Base-by-base conservation (phyloP, 2,888 invertebrate genomes). In the Tinea semifulvella region DNA sequence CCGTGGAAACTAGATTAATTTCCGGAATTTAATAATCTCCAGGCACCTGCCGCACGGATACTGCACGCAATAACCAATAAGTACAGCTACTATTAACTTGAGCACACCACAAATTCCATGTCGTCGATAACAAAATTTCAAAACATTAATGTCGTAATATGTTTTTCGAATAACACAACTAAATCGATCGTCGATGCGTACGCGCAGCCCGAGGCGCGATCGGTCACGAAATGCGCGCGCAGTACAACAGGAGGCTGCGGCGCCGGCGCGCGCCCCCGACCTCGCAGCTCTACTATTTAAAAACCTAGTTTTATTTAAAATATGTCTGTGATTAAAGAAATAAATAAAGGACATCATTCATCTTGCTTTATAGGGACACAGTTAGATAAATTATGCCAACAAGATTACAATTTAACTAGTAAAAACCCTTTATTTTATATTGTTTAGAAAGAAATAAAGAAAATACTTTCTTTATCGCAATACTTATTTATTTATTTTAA, bases 201-300 rank as follows among this genome's bases (percentile, higher is more conserved):
- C 75, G 77, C 73, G 72, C 71, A 58, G 70, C 70, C 72, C 62
- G 68, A 56, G 71, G 73, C 74, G 71, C 71, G 64, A 61, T 60
- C 68, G 64, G 48, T 63, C 66, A 69, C 71, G 75, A 75, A 79
- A 77, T 80, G 79, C 68, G 68, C 68, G 62, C 65, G 60, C 63
- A 57, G 51, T 61, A 31, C 11, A 14, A 31, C 14, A 59, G 61
- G 74, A 74, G 73, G 75, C 76, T 70, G 72, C 57, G 65, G 71
- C 74, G 65, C 65, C 61, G 56, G 61, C 56, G 57, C 56, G 61
- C 56, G 57, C 56, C 52, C 52, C 58, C 65, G 66, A 68, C 76
- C 75, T 73, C n/a, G n/a, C n/a, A n/a, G n/a, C n/a, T n/a, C n/a
- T n/a, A n/a, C n/a, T n/a, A n/a, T n/a, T n/a, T n/a, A n/a, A n/a